Conservation (phyloP, 2,888 invertebrate species). For the Caenorhabditis afra region DNA sequence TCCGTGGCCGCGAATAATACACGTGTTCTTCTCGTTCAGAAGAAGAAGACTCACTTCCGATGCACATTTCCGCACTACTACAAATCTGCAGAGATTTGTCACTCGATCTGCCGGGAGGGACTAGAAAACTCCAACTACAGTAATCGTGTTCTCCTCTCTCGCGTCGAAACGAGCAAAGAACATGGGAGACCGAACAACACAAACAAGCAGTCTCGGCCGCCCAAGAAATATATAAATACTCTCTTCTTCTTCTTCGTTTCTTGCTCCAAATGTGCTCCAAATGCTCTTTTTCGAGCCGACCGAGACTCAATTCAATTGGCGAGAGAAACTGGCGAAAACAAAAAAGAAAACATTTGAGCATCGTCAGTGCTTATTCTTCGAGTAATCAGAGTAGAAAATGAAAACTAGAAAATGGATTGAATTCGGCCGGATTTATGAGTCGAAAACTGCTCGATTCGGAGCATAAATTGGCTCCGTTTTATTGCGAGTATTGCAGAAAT, state of each 20-base stretch:
- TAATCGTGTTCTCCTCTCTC: not conserved
- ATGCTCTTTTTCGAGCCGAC: constrained; percentile 26
- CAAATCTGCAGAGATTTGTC: no score
- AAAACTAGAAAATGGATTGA: not conserved
- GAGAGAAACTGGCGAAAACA: constrained; percentile 10
- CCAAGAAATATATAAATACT: constrained; percentile 4
- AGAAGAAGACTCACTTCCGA: no score
- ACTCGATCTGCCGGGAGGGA: no score
- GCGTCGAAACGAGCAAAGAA: not conserved
- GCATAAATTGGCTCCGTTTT: no score
- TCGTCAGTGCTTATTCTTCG: no score
- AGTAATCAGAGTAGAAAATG: no score
- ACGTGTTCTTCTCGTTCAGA: not conserved
- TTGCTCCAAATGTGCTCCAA: constrained; percentile 16
- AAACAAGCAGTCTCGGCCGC: not conserved
- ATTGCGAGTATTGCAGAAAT: no score
- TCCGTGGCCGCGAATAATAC: no score
- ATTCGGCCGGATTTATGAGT: no score
- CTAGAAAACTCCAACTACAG: not conserved
- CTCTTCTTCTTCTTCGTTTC: constrained; percentile 10
- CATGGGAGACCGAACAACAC: constrained; percentile 1
- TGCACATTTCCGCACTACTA: no score
- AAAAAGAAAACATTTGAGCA: not conserved
- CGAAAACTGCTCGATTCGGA: no score
- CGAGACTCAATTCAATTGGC: constrained; percentile 30